Base-by-base conservation (phyloP, 2,888 invertebrate species). In the Gnatocerus cornutus region DNA sequence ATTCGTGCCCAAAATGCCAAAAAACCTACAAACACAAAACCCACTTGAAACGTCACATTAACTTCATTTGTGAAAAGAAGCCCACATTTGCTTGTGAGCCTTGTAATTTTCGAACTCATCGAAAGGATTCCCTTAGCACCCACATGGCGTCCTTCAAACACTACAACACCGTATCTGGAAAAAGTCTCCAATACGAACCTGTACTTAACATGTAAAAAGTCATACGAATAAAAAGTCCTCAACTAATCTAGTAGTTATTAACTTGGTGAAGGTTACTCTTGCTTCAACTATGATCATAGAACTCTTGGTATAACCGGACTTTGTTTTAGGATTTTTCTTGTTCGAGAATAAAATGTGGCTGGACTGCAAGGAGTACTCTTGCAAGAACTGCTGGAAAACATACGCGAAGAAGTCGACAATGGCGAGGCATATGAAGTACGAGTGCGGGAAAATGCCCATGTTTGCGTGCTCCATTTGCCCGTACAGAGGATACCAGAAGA, bases 401-500 rank as follows among this genome's bases (percentile, higher is more conserved):
- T 79, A 79, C 56, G 75, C 76, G 37, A 73, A 76, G 30, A 78
- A 76, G 41, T 74, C 75, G 6, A 75, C 77, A 10, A 63, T 79
- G 41, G 74, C 74, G 6, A 71, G 80, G 41, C 81, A 80, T 53
- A 71, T 79, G 48, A 77, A 77, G 45, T 73, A 80, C 46, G 80
- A 80, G 53, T 82, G 81, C 69, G 79, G 79, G 27, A 79, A 79
- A 59, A 71, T 73, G 14, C 78, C 80, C 0, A 76, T 78, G 21
- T 81, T 79, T 58, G 71, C 71, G 39, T 83, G 83, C 59, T 76
- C 80, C 9, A 76, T 74, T 10, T 81, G 81, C 53, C 71, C 76
- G 0, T 81, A 81, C 70, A 69, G 79, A 53, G 81, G 80, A 4
- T 79, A 79, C 68, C 81, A 80, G 70, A 81, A 80, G 56, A 79